Evolutionary conservation across 2,797 vertebrate species (phyloP).

Genomic region (Tadarida brasiliensis): DNA sequence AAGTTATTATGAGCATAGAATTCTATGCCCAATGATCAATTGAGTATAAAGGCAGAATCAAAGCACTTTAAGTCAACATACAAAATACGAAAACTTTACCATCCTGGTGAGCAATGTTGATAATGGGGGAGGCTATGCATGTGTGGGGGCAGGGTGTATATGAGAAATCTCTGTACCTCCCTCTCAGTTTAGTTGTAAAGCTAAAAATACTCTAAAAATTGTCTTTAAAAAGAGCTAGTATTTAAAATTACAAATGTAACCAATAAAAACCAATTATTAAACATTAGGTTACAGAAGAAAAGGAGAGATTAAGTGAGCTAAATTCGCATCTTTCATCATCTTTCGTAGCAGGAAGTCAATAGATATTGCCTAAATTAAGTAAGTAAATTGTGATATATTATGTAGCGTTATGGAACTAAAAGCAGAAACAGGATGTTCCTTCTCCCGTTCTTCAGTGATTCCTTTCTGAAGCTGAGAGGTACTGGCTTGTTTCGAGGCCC

Average conservation of each 20-base stretch:
- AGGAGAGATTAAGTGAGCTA: neutral
- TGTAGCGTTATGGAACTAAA: neutral
- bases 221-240: neutral
- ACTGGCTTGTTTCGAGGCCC: slow-evolving; percentile 5
- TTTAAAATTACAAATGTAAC: slow-evolving; percentile 46
- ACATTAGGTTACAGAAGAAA: neutral
- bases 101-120: neutral
- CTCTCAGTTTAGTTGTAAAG: neutral
- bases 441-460: neutral
- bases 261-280: slow-evolving; percentile 39
- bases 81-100: neutral
- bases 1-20: neutral
- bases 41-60: neutral
- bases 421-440: neutral
- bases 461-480: slow-evolving; percentile 26
- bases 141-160: neutral
- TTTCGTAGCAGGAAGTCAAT: neutral
- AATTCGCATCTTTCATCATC: slow-evolving; percentile 8
- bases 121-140: neutral
- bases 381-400: neutral
- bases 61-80: neutral
- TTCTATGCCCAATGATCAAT: neutral
- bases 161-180: neutral
- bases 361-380: slow-evolving; percentile 25
- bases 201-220: neutral